Conservation (phyloP, 2,113 vertebrate genomes). For the Nannobrachium achirus region DNA sequence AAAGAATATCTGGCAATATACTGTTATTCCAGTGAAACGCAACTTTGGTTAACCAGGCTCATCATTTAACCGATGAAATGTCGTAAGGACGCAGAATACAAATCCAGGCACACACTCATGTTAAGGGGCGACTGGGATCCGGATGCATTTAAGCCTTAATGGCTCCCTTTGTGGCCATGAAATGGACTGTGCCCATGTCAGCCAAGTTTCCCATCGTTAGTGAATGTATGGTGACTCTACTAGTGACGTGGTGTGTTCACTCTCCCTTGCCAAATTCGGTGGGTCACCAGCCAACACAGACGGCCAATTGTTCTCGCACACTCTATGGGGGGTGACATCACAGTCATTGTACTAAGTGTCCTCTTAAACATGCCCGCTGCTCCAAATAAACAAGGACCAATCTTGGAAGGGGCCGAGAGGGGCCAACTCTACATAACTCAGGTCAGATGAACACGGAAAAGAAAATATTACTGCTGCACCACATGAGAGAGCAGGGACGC, state of each 20-base stretch:
- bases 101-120: slow-evolving; percentile 4
- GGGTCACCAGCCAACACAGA: slow-evolving; percentile 26
- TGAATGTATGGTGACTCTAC: slow-evolving; percentile 46
- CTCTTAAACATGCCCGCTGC: slow-evolving; percentile 15
- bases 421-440: slow-evolving; percentile 1
- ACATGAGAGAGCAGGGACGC: background rate
- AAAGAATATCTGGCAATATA: no score
- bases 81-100: slow-evolving; percentile 1
- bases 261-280: slow-evolving; percentile 41
- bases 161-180: slow-evolving; percentile 32
- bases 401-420: background rate
- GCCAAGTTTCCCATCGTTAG: slow-evolving; percentile 23
- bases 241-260: slow-evolving; percentile 28
- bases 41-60: no score
- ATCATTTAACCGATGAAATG: slow-evolving; percentile 18
- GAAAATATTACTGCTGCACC: background rate
- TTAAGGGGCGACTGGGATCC: slow-evolving; percentile 11
- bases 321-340: slow-evolving; percentile 16
- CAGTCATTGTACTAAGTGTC: slow-evolving; percentile 21
- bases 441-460: slow-evolving; percentile 23
- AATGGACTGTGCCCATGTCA: slow-evolving; percentile 20
- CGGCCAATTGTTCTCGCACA: slow-evolving; percentile 2
- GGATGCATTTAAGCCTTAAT: slow-evolving; percentile 39
- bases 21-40: no score
- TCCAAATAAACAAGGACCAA: slow-evolving; percentile 12